phyloP scores from a whole-genome alignment of 2,797 vertebrate species.

The Molossus molossus region DNA sequence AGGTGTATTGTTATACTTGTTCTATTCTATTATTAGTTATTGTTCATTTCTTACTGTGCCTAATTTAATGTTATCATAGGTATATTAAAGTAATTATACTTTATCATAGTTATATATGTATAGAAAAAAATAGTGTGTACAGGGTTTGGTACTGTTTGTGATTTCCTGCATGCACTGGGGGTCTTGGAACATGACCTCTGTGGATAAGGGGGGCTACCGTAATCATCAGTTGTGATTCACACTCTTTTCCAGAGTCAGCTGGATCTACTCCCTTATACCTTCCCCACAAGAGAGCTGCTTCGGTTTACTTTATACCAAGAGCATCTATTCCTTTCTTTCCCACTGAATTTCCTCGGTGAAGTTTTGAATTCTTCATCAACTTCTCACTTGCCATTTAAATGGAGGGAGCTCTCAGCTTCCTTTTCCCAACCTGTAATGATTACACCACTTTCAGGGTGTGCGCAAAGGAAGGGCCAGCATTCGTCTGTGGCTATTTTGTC shows the following conservation, averaged over 20 bases:
- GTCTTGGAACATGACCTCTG: neutral
- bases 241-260: neutral
- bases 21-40: neutral
- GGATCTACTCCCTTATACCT: neutral
- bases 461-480: neutral
- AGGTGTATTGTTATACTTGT: neutral
- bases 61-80: neutral
- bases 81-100: neutral
- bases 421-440: constrained; percentile 38
- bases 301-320: neutral
- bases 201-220: too few relatives aligned
- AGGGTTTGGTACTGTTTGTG: neutral
- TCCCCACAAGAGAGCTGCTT: neutral
- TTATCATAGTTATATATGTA: neutral
- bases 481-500: constrained; percentile 13
- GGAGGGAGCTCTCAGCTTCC: constrained; percentile 25
- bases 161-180: neutral
- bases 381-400: neutral
- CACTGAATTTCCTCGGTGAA: neutral
- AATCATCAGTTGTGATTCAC: neutral
- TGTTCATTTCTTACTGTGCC: neutral
- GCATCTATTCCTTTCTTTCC: neutral
- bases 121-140: neutral
- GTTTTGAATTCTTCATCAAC: constrained; percentile 14
- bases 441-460: neutral